These are phyloP conservation scores for Aquatica leii DNA, from an alignment of 2,888 invertebrate genomes.

Conservation along the genomic window DNA sequence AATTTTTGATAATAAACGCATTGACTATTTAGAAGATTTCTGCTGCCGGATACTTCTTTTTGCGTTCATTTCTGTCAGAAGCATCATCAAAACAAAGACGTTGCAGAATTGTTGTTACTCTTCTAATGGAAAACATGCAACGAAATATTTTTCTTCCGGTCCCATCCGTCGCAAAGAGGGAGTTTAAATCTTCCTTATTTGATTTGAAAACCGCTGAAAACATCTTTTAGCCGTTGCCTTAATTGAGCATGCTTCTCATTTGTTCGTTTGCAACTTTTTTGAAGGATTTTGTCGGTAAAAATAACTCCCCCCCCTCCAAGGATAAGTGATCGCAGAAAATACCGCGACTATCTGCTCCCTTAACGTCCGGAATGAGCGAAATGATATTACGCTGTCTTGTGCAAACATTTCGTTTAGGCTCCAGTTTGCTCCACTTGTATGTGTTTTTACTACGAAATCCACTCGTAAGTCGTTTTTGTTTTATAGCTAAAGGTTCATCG, in stretches of 20 bases:
- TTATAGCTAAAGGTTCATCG: no score
- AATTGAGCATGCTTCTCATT: not conserved
- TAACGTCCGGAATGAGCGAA: not conserved
- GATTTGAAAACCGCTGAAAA: constrained; percentile 1
- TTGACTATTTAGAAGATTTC: not conserved
- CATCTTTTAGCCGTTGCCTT: not conserved
- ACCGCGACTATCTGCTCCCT: not conserved
- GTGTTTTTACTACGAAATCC: no score
- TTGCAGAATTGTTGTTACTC: no score
- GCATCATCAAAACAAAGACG: no score
- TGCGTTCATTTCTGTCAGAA: not conserved
- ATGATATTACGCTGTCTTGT: not conserved
- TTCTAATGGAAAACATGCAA: not conserved
- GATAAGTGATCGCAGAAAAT: not conserved
- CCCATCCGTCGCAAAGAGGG: not conserved
- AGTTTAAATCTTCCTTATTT: not conserved
- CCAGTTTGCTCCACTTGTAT: not conserved
- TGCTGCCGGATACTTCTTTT: not conserved
- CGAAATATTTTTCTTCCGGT: not conserved
- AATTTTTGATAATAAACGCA: not conserved
- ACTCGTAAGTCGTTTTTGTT: no score
- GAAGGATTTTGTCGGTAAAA: not conserved
- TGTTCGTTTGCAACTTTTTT: not conserved
- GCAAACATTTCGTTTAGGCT: not conserved
- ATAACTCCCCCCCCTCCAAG: not conserved